Conservation (phyloP, 2,797 vertebrate species). For the Channa striata region DNA sequence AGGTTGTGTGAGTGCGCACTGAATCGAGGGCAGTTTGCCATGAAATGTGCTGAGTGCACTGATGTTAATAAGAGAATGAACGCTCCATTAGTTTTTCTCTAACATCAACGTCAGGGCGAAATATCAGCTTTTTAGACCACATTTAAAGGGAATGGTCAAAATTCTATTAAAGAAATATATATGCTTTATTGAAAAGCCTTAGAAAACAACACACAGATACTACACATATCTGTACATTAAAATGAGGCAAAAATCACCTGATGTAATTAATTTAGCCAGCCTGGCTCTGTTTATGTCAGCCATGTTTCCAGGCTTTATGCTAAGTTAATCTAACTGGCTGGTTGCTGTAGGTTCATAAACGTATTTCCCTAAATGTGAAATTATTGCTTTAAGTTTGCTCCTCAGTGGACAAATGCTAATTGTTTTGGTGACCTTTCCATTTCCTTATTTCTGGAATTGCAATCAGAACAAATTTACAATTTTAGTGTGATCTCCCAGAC, state of each 20-base stretch:
- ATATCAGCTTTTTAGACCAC: not conserved
- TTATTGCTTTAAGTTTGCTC: not conserved
- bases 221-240: not conserved
- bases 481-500: not conserved
- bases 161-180: not conserved
- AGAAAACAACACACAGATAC: not conserved
- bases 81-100: slow-evolving; percentile 8
- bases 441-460: not conserved
- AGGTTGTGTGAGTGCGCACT: not conserved
- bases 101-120: slow-evolving; percentile 34
- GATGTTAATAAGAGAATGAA: slow-evolving; percentile 20
- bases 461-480: slow-evolving; percentile 15
- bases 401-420: not conserved
- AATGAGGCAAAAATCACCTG: not conserved
- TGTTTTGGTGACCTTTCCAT: slow-evolving; percentile 2
- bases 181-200: not conserved
- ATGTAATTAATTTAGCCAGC: not conserved
- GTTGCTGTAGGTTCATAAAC: not conserved
- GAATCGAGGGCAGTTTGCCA: slow-evolving; percentile 13
- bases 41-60: slow-evolving; percentile 14
- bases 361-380: not conserved
- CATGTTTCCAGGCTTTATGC: not conserved
- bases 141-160: not conserved
- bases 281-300: not conserved
- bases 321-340: not conserved